Evolutionary conservation across 35 echinoderm and acorn worm genomes (phyloP).

Genomic region (Lytechinus pictus): DNA sequence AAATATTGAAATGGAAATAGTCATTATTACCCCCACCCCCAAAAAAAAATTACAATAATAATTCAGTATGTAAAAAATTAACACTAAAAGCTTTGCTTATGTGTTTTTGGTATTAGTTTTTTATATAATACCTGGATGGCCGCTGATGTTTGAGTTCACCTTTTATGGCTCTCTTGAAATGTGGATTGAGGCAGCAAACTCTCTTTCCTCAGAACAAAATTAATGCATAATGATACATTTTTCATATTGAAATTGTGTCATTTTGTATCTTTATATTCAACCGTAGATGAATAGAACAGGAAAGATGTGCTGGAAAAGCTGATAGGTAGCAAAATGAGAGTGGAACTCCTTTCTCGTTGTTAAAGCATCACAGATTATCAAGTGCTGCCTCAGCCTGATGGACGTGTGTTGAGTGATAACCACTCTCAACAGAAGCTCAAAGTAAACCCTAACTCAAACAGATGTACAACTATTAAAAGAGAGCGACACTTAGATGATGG

Average conservation of each 20-base stretch:
- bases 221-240: background rate
- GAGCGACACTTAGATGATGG: slow-evolving; percentile 20
- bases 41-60: too few relatives aligned
- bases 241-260: background rate
- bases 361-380: slow-evolving; percentile 11
- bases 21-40: too few relatives aligned
- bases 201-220: background rate
- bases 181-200: too few relatives aligned
- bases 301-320: background rate
- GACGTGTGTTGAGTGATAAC: slow-evolving; percentile 30
- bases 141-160: too few relatives aligned
- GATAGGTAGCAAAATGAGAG: background rate
- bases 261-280: background rate
- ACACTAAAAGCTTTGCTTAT: too few relatives aligned
- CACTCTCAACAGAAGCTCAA: slow-evolving; percentile 41
- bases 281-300: background rate
- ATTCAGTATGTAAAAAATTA: too few relatives aligned
- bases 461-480: slow-evolving; percentile 49
- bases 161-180: too few relatives aligned
- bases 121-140: too few relatives aligned
- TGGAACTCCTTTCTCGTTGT: background rate
- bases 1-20: too few relatives aligned
- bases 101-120: too few relatives aligned
- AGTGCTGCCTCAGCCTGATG: slow-evolving; percentile 1
- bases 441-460: slow-evolving; percentile 43